These are phyloP conservation scores for Mylabris phalerata DNA, from an alignment of 1,140 invertebrate genomes.

Conservation along the genomic window DNA sequence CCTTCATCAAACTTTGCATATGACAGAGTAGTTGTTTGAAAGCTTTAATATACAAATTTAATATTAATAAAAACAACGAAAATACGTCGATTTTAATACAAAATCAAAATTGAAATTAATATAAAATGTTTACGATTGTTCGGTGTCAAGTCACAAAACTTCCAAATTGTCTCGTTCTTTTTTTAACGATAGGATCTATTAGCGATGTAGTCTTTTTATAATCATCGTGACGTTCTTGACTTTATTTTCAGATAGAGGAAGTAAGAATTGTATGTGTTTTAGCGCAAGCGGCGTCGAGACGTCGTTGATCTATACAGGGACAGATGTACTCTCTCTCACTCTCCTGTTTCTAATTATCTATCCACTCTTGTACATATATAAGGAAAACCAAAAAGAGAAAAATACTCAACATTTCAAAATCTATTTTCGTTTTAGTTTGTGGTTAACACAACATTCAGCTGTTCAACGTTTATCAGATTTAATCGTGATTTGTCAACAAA, in stretches of 20 bases:
- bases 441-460: slow-evolving; percentile 11
- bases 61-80: background rate
- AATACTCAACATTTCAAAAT: background rate
- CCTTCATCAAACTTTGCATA: background rate
- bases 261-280: slow-evolving; percentile 13
- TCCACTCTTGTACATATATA: background rate
- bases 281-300: slow-evolving; percentile 15
- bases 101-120: too few relatives aligned
- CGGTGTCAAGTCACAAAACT: too few relatives aligned
- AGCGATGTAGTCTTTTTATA: background rate
- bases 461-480: slow-evolving; percentile 13
- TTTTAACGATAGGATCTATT: too few relatives aligned
- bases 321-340: slow-evolving; percentile 16
- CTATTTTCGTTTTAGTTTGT: slow-evolving; percentile 9
- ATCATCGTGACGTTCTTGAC: slow-evolving; percentile 6
- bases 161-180: too few relatives aligned
- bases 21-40: background rate
- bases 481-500: slow-evolving; percentile 2
- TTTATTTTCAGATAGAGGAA: slow-evolving; percentile 15
- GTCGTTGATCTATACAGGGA: slow-evolving; percentile 6
- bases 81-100: too few relatives aligned
- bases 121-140: too few relatives aligned
- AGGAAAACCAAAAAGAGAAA: slow-evolving; percentile 2
- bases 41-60: slow-evolving; percentile 4
- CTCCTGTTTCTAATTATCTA: slow-evolving; percentile 11